Evolutionary conservation across 2,888 invertebrate species (phyloP).

Genomic region (Willowsia nigromaculata): DNA sequence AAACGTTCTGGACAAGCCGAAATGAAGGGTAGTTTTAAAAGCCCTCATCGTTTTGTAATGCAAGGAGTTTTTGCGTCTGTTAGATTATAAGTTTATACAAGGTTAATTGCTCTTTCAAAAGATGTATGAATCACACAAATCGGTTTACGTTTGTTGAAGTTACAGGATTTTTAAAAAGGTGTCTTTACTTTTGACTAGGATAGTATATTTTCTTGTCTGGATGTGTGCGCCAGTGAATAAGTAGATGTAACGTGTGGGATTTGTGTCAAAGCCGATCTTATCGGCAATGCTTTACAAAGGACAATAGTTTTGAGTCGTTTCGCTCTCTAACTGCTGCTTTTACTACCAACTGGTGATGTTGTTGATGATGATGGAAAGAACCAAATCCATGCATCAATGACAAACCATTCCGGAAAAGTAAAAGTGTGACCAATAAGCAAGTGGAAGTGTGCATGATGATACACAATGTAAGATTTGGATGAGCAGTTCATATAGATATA

Average conservation of each 20-base stretch:
- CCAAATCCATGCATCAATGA: constrained; percentile 69
- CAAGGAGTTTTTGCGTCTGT: too few relatives aligned
- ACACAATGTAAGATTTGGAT: neutral
- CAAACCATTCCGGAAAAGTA: constrained; percentile 53
- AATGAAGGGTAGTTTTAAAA: too few relatives aligned
- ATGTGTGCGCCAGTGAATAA: constrained; percentile 13
- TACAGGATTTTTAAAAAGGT: too few relatives aligned
- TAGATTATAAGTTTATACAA: too few relatives aligned
- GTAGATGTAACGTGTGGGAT: constrained; percentile 55
- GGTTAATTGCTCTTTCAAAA: too few relatives aligned
- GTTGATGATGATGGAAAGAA: constrained; percentile 46
- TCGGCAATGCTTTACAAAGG: constrained; percentile 49
- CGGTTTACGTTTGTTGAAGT: too few relatives aligned
- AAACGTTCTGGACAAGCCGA: too few relatives aligned
- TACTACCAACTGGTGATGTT: neutral
- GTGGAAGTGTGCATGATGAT: neutral
- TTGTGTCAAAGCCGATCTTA: constrained; percentile 56
- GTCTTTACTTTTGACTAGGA: too few relatives aligned
- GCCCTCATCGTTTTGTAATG: too few relatives aligned
- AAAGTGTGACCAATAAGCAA: constrained; percentile 44
- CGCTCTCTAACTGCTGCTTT: constrained; percentile 21
- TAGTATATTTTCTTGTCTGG: constrained; percentile 1
- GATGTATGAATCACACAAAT: too few relatives aligned
- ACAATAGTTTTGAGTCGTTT: constrained; percentile 53
- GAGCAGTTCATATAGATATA: neutral